phyloP scores from a whole-genome alignment of 2,113 vertebrate species.

The Melanocharis versteri region DNA sequence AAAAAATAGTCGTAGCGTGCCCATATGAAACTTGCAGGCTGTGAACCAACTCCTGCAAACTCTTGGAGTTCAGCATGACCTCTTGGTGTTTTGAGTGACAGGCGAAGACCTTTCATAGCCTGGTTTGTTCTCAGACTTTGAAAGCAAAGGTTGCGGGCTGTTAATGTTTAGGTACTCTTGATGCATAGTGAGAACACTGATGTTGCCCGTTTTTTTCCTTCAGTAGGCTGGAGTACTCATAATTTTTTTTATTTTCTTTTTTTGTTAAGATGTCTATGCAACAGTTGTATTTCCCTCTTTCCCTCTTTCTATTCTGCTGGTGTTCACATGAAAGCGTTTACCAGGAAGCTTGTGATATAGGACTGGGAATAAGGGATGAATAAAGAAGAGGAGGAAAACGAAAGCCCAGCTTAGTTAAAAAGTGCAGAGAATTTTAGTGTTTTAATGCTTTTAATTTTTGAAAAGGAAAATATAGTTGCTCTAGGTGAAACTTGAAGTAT shows the following conservation, averaged over 20 bases:
- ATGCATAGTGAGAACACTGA: background rate
- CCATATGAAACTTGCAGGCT: accelerated
- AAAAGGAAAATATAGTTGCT: background rate
- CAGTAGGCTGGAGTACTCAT: background rate
- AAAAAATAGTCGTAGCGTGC: accelerated
- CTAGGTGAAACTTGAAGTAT: background rate
- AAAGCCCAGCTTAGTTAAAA: background rate
- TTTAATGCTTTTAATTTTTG: background rate
- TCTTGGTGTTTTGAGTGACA: background rate
- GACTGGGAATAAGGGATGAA: background rate
- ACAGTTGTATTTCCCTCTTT: accelerated
- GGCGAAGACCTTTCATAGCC: background rate
- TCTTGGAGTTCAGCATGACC: accelerated
- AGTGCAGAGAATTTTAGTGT: background rate
- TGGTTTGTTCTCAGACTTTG: background rate
- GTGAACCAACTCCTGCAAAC: too few relatives aligned
- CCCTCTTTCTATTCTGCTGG: accelerated
- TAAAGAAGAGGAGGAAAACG: background rate
- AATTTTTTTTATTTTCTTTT: background rate
- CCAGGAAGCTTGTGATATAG: accelerated
- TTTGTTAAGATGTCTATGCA: background rate
- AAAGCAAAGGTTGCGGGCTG: background rate
- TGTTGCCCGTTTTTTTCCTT: background rate
- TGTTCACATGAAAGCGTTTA: background rate
- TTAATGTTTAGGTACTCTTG: background rate